These are phyloP conservation scores for Littorina saxatilis DNA, from an alignment of 1,140 invertebrate genomes.

Conservation along the genomic window DNA sequence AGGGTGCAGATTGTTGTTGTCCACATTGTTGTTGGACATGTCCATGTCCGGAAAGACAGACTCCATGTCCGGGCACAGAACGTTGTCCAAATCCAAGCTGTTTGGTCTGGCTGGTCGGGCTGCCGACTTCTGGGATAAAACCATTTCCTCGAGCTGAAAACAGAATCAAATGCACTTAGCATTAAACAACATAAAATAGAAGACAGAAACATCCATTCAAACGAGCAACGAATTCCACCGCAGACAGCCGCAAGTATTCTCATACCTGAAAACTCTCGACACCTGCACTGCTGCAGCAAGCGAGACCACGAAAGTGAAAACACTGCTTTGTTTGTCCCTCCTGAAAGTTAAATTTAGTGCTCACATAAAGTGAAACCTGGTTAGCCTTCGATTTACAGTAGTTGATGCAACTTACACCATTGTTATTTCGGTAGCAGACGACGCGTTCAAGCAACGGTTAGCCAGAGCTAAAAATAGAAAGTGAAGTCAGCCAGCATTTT, in stretches of 20 bases:
- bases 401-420: background rate
- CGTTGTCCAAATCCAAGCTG: constrained; percentile 67
- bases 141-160: constrained; percentile 64
- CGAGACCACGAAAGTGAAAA: no score
- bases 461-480: constrained; percentile 31
- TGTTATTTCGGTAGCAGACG: constrained; percentile 28
- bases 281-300: no score
- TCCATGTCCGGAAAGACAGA: constrained; percentile 56
- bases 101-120: constrained; percentile 62
- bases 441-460: constrained; percentile 21
- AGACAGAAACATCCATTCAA: no score
- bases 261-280: no score
- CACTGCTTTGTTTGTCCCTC: no score
- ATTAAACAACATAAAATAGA: constrained; percentile 5
- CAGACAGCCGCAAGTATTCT: no score
- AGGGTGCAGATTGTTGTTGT: constrained; percentile 57
- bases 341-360: no score
- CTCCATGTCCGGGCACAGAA: constrained; percentile 64
- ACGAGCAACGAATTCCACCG: no score
- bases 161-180: constrained; percentile 1
- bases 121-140: constrained; percentile 56
- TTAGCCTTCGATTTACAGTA: background rate
- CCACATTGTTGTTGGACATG: constrained; percentile 59
- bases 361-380: no score
- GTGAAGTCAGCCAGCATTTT: constrained; percentile 35